Evolutionary conservation across 1,140 invertebrate species (phyloP).

Genomic region (Acromyrmex charruanus): DNA sequence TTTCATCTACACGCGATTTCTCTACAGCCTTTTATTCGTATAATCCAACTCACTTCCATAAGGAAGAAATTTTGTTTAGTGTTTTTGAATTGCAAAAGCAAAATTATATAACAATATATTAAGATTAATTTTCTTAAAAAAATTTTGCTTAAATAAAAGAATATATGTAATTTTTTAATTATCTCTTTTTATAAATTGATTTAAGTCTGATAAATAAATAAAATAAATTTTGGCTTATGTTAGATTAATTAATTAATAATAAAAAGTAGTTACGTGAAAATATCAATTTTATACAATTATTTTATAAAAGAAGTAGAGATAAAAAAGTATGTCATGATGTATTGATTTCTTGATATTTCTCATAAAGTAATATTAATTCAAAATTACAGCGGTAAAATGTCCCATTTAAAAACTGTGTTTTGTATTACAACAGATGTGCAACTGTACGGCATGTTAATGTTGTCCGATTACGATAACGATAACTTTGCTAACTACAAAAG

Average conservation of each 20-base stretch:
- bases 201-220: neutral
- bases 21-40: neutral
- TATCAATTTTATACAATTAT: conserved; percentile 2
- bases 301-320: neutral
- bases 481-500: neutral
- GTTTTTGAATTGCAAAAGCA: neutral
- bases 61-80: neutral
- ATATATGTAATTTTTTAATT: neutral
- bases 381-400: neutral
- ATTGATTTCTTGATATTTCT: neutral
- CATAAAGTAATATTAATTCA: neutral
- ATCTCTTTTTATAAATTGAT: neutral
- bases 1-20: conserved; percentile 15
- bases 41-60: neutral
- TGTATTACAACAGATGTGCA: neutral
- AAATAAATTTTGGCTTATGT: neutral
- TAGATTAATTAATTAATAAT: neutral
- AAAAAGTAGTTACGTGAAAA: neutral
- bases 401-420: neutral
- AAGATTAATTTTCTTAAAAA: neutral
- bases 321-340: neutral
- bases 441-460: neutral
- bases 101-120: neutral
- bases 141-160: neutral
- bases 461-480: conserved; percentile 11